phyloP scores from a whole-genome alignment of 2,888 invertebrate genomes.

The Drosophila falleni region DNA sequence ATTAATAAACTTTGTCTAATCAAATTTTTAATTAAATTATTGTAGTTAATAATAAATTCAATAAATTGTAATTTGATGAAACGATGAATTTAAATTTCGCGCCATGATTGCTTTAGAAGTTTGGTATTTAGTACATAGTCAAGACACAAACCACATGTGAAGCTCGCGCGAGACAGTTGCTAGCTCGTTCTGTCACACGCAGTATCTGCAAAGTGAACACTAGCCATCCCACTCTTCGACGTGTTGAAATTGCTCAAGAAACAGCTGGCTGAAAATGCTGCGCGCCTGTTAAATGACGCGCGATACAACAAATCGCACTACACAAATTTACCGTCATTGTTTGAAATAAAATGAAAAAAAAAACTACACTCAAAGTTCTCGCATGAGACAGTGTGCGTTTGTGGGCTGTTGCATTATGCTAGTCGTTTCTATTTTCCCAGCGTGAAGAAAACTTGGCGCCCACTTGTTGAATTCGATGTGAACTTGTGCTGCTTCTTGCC shows the following conservation, averaged over 20 bases:
- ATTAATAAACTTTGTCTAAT: too few relatives aligned
- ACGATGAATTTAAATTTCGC: too few relatives aligned
- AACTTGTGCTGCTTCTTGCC: conserved; percentile 28
- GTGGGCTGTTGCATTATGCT: conserved; percentile 52
- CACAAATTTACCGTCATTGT: conserved; percentile 64
- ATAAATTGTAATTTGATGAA: too few relatives aligned
- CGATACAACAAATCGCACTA: conserved; percentile 82
- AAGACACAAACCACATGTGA: conserved; percentile 16
- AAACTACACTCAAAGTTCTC: conserved; percentile 34
- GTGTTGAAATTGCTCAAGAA: conserved; percentile 43
- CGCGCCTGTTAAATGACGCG: conserved; percentile 84
- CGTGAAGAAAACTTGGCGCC: conserved; percentile 55
- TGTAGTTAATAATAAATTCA: too few relatives aligned
- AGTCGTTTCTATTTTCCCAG: conserved; percentile 63
- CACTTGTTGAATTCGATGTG: conserved; percentile 50
- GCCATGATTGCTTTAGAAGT: too few relatives aligned
- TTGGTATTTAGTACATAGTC: conserved; percentile 9
- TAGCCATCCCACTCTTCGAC: conserved; percentile 31
- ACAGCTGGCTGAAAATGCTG: conserved; percentile 58
- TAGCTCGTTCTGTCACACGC: conserved; percentile 21
- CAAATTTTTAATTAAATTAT: too few relatives aligned
- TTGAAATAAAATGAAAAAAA: conserved; percentile 47
- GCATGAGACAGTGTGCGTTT: conserved; percentile 29
- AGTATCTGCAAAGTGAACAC: neutral
- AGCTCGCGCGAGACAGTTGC: neutral